A percentile compares a stretch with the other conserved stretches of the same genome.
phyloP scores from a whole-genome alignment of 2,888 invertebrate species.

The Polyploca ridens region DNA sequence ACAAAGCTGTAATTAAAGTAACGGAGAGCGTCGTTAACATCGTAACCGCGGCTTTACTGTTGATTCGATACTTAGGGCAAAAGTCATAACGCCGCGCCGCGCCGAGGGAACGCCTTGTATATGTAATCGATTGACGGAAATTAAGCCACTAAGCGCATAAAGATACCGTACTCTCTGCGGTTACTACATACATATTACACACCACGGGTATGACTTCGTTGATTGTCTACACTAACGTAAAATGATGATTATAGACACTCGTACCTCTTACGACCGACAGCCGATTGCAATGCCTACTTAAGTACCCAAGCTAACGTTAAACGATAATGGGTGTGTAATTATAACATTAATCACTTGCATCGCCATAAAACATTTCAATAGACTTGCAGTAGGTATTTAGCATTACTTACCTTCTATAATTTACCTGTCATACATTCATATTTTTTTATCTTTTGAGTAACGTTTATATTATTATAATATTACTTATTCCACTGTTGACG shows the following conservation, averaged over 20 bases:
- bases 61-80: slow-evolving; percentile 54
- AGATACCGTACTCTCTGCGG: slow-evolving; percentile 41
- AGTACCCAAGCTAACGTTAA: slow-evolving; percentile 5
- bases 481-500: too few relatives aligned
- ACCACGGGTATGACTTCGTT: slow-evolving; percentile 19
- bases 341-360: slow-evolving; percentile 21
- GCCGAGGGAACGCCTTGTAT: slow-evolving; percentile 41
- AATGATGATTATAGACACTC: not conserved
- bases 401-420: too few relatives aligned
- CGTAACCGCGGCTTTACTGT: slow-evolving; percentile 54
- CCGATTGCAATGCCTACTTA: not conserved
- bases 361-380: slow-evolving; percentile 2
- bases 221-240: slow-evolving; percentile 31
- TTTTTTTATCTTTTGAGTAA: not conserved
- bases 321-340: slow-evolving; percentile 27
- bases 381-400: not conserved
- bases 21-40: slow-evolving; percentile 74
- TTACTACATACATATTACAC: not conserved
- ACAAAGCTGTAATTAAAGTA: slow-evolving; percentile 79
- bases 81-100: slow-evolving; percentile 46
- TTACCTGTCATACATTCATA: not conserved
- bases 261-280: not conserved
- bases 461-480: too few relatives aligned
- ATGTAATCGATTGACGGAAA: slow-evolving; percentile 53
- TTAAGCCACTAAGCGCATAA: slow-evolving; percentile 44